These are phyloP conservation scores for Drosophila ercepeae DNA, from an alignment of 1,140 invertebrate species.

Conservation along the genomic window DNA sequence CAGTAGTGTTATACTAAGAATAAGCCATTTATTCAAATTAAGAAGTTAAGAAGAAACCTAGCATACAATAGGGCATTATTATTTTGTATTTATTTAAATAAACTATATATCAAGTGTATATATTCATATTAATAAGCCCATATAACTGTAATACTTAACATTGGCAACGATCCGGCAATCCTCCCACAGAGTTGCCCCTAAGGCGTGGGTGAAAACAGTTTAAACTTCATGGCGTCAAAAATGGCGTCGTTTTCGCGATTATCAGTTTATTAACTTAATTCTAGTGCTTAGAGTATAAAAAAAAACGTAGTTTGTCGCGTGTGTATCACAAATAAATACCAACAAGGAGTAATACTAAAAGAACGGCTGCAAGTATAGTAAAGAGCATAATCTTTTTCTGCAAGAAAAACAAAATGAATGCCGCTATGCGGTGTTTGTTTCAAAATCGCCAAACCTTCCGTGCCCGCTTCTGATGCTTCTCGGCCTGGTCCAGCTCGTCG, in stretches of 20 bases:
- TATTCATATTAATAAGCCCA: not conserved
- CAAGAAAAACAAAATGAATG: constrained; percentile 29
- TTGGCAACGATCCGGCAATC: not conserved
- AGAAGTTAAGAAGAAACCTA: too few species aligned
- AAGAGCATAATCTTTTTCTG: constrained; percentile 82
- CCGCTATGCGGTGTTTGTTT: not conserved
- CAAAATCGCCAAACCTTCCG: constrained; percentile 58
- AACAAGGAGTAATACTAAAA: constrained; percentile 74
- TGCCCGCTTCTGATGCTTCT: constrained; percentile 68
- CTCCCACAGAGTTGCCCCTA: not conserved
- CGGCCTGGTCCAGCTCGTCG: constrained; percentile 72
- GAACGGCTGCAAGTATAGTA: constrained; percentile 58
- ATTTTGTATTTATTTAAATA: not conserved
- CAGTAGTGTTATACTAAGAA: not conserved
- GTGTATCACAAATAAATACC: constrained; percentile 77
- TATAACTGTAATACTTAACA: not conserved
- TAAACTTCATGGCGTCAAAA: not conserved
- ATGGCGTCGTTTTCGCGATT: not conserved
- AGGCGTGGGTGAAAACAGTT: not conserved
- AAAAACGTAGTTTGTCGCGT: constrained; percentile 12
- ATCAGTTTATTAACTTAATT: constrained; percentile 40
- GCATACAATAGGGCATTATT: too few species aligned
- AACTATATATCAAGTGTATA: not conserved
- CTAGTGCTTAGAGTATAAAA: constrained; percentile 28
- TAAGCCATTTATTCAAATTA: too few species aligned